phyloP scores from a whole-genome alignment of 2,888 invertebrate species.

The Eristalis intricaria region DNA sequence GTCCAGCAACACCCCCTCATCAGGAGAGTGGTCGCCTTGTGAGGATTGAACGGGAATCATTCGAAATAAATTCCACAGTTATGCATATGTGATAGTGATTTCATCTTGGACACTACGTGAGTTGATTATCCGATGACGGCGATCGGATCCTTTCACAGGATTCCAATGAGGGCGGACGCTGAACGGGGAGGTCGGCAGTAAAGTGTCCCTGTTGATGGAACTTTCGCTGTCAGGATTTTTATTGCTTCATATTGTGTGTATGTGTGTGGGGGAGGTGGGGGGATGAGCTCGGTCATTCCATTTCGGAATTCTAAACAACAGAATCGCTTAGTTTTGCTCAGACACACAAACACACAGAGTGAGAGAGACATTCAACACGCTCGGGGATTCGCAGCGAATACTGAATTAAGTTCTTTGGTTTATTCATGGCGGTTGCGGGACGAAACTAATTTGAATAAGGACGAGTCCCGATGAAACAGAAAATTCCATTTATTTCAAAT shows the following conservation, averaged over 20 bases:
- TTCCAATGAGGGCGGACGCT: background rate
- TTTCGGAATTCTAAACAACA: constrained; percentile 67
- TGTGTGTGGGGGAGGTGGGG: background rate
- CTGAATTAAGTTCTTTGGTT: constrained; percentile 57
- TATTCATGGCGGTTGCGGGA: constrained; percentile 47
- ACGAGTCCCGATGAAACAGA: constrained; percentile 27
- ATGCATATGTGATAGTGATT: constrained; percentile 79
- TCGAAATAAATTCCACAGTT: constrained; percentile 77
- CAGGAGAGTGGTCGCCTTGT: background rate
- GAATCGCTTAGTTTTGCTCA: constrained; percentile 59
- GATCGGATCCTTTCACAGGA: constrained; percentile 4
- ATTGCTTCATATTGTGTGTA: constrained; percentile 30
- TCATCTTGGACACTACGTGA: constrained; percentile 77
- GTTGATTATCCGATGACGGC: constrained; percentile 68
- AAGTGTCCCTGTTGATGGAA: constrained; percentile 70
- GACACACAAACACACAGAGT: background rate
- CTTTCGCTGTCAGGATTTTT: constrained; percentile 70
- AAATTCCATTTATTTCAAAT: constrained; percentile 68
- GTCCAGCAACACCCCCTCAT: background rate
- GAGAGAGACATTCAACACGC: background rate
- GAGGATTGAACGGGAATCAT: constrained; percentile 56
- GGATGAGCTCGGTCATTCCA: constrained; percentile 49
- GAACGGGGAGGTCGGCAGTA: constrained; percentile 21
- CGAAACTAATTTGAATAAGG: constrained; percentile 66
- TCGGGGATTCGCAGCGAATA: constrained; percentile 62